Evolutionary conservation across 2,888 invertebrate species (phyloP).

Genomic region (Standfussiana lucernea): DNA sequence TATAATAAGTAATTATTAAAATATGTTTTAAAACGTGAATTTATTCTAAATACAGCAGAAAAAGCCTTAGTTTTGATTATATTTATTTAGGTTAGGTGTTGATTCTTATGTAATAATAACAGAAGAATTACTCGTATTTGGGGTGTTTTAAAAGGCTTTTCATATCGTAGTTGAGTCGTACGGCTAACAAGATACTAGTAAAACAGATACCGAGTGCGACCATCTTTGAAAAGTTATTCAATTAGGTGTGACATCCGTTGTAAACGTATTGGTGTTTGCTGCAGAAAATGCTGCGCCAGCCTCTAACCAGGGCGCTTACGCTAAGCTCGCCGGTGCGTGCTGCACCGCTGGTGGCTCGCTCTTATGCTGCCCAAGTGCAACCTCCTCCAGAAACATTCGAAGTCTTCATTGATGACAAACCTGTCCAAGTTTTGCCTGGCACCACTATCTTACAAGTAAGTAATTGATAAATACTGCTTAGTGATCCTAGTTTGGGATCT

Average conservation of each 20-base stretch:
- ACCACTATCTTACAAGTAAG: slow-evolving; percentile 98
- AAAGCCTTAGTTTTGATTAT: slow-evolving; percentile 38
- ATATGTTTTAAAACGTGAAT: slow-evolving; percentile 11
- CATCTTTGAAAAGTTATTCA: slow-evolving; percentile 25
- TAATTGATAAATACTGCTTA: not conserved
- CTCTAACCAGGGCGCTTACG: slow-evolving; percentile 92
- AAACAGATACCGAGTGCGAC: slow-evolving; percentile 4
- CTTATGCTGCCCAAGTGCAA: slow-evolving; percentile 87
- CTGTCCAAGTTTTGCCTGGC: slow-evolving; percentile 98
- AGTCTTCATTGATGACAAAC: slow-evolving; percentile 99
- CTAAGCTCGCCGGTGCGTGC: slow-evolving; percentile 84
- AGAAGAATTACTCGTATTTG: slow-evolving; percentile 75
- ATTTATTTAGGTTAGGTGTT: slow-evolving; percentile 85
- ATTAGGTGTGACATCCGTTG: slow-evolving; percentile 56
- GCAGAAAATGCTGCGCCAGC: slow-evolving; percentile 94
- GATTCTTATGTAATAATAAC: slow-evolving; percentile 90
- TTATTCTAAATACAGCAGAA: slow-evolving; percentile 22
- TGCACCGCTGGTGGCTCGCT: slow-evolving; percentile 84
- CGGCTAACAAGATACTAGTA: slow-evolving; percentile 1
- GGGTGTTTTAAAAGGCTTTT: slow-evolving; percentile 43
- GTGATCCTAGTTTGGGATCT: not conserved
- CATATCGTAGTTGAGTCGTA: slow-evolving; percentile 6
- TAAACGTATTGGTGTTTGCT: slow-evolving; percentile 73
- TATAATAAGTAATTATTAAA: slow-evolving; percentile 57
- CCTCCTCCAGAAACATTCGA: slow-evolving; percentile 95